A percentile compares a stretch with the other conserved stretches of the same genome.
These are phyloP conservation scores for Poeciliopsis turrubarensis DNA, from an alignment of 2,113 vertebrate genomes.

Conservation along the genomic window DNA sequence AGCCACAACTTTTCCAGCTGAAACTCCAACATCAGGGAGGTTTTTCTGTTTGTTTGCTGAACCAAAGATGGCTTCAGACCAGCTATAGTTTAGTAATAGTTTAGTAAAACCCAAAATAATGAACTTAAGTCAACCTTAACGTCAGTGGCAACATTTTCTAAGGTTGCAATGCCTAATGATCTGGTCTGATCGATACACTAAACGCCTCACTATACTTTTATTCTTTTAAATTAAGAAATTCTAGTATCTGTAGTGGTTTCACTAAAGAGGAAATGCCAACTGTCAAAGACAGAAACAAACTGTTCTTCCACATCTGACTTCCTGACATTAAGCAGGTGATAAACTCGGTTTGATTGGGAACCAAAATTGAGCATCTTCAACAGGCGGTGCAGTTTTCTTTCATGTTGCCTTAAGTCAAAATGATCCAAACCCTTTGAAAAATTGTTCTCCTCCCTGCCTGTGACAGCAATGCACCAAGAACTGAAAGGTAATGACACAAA, in stretches of 20 bases:
- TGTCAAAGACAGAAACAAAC: neutral
- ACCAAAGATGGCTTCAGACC: neutral
- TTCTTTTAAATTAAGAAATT: neutral
- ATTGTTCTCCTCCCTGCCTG: too few relatives aligned
- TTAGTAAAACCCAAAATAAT: neutral
- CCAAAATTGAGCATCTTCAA: too few relatives aligned
- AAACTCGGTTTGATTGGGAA: too few relatives aligned
- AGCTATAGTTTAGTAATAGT: neutral
- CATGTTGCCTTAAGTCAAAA: too few relatives aligned
- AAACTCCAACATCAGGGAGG: too few relatives aligned
- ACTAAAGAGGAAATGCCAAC: neutral
- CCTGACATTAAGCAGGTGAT: neutral
- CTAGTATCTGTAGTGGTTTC: neutral
- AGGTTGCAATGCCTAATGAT: neutral
- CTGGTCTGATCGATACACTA: neutral
- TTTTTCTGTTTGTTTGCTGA: neutral
- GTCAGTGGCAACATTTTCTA: neutral
- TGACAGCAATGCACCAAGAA: too few relatives aligned
- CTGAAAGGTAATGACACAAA: too few relatives aligned
- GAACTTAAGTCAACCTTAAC: neutral
- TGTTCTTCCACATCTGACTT: too few relatives aligned
- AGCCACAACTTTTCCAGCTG: too few relatives aligned
- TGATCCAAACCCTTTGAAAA: too few relatives aligned
- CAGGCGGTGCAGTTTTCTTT: too few relatives aligned
- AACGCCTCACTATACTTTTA: neutral